phyloP scores from a whole-genome alignment of 2,888 invertebrate genomes.

The Augochlorella aurata region DNA sequence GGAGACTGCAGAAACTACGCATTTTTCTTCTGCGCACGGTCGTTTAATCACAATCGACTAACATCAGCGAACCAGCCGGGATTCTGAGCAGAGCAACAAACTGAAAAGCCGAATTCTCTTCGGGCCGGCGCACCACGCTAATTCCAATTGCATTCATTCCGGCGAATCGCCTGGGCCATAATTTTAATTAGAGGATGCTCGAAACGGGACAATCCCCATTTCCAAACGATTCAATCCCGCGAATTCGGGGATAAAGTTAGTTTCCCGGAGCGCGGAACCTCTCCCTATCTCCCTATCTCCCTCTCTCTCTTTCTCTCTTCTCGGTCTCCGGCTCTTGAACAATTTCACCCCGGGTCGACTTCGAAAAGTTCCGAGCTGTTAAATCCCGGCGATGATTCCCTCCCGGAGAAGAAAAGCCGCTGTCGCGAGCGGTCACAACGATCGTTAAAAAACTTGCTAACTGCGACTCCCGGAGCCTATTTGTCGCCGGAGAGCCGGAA shows the following conservation, averaged over 20 bases:
- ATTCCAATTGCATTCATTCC: constrained; percentile 22
- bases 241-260: constrained; percentile 16
- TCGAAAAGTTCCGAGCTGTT: constrained; percentile 14
- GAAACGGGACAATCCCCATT: constrained; percentile 12
- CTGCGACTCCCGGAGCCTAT: constrained; percentile 21
- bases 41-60: background rate
- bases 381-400: constrained; percentile 14
- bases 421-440: constrained; percentile 21
- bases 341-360: background rate
- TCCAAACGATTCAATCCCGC: constrained; percentile 15
- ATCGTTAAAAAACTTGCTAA: constrained; percentile 40
- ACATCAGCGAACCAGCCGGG: background rate
- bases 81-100: background rate
- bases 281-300: background rate
- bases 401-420: background rate
- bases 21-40: too few species aligned
- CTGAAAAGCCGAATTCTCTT: constrained; percentile 1
- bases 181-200: constrained; percentile 21
- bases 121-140: background rate
- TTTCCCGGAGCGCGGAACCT: background rate
- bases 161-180: constrained; percentile 13
- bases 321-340: background rate
- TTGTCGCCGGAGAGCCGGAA: background rate
- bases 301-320: background rate
- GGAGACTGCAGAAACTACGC: too few species aligned